Base-by-base conservation (phyloP, 1,140 invertebrate genomes). In the Glossosoma conforme region DNA sequence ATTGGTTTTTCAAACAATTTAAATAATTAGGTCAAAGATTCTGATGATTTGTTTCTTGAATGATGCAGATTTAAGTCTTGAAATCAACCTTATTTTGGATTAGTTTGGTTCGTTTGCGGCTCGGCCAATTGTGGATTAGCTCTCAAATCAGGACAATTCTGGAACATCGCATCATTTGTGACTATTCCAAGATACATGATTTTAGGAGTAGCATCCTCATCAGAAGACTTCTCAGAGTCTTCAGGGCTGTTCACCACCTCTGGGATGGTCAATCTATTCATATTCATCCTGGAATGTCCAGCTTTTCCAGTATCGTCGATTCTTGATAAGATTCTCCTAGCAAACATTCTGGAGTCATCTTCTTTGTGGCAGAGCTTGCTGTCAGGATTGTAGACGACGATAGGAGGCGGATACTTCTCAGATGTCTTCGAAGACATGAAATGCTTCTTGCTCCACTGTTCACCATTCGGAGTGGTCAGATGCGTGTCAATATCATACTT, bases 171-270 rank as follows among this genome's bases (percentile, higher is more conserved):
- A 17, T 45, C 36, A 20, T 58, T 54, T 4, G 18, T 47, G 11
- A 44, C 24, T 13, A 50, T 50, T 11, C 30, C 51, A 19, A 45
- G 21, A 14, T 50, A 58, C 37, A 53, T 54, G 5, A 53, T 47
- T 54, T 58, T 46, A 1, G 56, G 56, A 3, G 56, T 58, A n/a
- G 51, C 17, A 32, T 58, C 56, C 11, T 58, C 56, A 17, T 58
- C 56, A 9, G 55, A 58, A 14, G 36, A 36, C 4, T n/a, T n/a
- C n/a, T n/a, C n/a, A n/a, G n/a, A n/a, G n/a, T n/a, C n/a, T n/a
- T n/a, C n/a, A n/a, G n/a, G n/a, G 36, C 17, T 10, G 19, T 25
- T 49, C 8, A 13, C 13, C 3, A 15, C 17, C 18, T 13, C 13
- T n/a, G 33, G 49, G 28, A 56, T 52, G 9, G 50, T 33, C 40